Evolutionary conservation across 2,113 vertebrate genomes (phyloP).

Genomic region (Seriola aureovittata): DNA sequence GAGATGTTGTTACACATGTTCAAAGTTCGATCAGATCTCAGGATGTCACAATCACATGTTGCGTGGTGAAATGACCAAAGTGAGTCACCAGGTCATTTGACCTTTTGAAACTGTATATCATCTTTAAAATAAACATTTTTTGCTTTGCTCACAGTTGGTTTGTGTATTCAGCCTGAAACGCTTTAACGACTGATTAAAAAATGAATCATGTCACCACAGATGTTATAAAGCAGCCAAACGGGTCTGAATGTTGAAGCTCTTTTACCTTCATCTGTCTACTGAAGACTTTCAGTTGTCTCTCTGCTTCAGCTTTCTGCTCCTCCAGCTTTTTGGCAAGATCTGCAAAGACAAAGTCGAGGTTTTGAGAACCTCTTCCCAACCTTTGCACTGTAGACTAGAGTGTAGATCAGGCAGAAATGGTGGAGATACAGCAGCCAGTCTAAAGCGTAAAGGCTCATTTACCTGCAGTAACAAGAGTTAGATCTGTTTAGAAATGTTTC

Average conservation of each 20-base stretch:
- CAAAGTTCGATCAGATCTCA: not conserved
- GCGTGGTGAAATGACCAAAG: not conserved
- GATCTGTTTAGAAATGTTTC: not conserved
- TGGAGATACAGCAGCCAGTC: not conserved
- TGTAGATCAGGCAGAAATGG: too few relatives aligned
- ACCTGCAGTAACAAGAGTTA: not conserved
- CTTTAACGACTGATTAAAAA: not conserved
- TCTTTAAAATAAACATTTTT: not conserved
- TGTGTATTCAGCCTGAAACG: not conserved
- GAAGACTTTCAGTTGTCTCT: constrained; percentile 91
- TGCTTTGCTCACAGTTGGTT: not conserved
- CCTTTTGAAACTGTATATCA: not conserved
- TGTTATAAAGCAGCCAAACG: not conserved
- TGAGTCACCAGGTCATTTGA: not conserved
- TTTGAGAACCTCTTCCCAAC: not conserved
- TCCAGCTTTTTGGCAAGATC: constrained; percentile 91
- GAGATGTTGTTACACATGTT: not conserved
- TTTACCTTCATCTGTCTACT: constrained; percentile 93
- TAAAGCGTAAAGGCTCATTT: too few relatives aligned
- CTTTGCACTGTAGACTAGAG: too few relatives aligned
- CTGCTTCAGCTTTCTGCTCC: constrained; percentile 92
- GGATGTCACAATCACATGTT: not conserved
- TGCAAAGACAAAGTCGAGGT: constrained; percentile 67
- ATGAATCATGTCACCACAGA: not conserved
- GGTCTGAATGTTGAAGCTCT: not conserved